Evolutionary conservation across 2,888 invertebrate genomes (phyloP), one percentile per base, ranked within the genome.

Genomic region (Thecocarcelia acutangulata): DNA sequence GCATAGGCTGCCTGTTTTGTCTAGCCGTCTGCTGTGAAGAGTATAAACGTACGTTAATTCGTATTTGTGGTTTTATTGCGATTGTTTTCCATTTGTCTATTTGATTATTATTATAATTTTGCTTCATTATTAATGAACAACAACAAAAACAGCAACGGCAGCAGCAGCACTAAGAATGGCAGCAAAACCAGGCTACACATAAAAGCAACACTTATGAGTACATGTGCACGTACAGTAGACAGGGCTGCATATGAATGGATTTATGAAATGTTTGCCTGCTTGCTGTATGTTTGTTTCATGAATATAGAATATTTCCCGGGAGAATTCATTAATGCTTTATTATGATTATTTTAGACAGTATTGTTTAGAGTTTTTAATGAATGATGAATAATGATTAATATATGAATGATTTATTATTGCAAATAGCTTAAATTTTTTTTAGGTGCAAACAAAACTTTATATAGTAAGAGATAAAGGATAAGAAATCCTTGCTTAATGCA

Each of bases 21-120:
- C 83, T 83, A 70, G 75, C 68, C 80, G 74, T 70, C 69, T 74
- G 63, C 58, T 61, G 19, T 50, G 15, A 12, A 48, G 37, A 54
- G 11, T 17, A 46, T 37, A 59, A 21, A 59, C 37, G 59, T 59
- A 42, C 9, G 6, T 33, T 6, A 59, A 64, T 50, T 69, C 68
- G 58, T 72, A 73, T 82, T 78, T 82, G 82, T 70, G 82, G 82
- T 82, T 82, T 76, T 59, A 74, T 69, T 59, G 70, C 78, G 73
- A 78, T 82, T 82, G 74, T 82, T 82, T 82, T 82, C 78, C 78
- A 82, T 82, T 82, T 82, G 82, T 82, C 78, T 82, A 78, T 78
- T 82, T 78, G 74, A 59, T 66, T 82, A 76, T 64, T 74, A 70
- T 72, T 80, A 72, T 78, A 73, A 68, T 78, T 78, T 78, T 54